These are phyloP conservation scores for Ricordea florida DNA, from an alignment of 92 coral and sea anemone genomes.

Conservation along the genomic window DNA sequence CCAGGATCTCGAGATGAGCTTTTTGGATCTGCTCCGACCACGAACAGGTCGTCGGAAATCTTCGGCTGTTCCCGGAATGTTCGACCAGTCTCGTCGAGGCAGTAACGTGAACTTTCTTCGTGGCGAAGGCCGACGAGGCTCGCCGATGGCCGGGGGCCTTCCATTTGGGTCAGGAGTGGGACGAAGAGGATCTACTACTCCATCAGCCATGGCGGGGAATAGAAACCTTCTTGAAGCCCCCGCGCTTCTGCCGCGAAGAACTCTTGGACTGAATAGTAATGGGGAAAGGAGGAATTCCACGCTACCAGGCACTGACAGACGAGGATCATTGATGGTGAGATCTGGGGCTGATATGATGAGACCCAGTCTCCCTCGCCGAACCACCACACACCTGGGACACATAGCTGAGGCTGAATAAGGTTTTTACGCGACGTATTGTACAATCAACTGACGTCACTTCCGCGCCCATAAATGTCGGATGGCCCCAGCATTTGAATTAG, in stretches of 20 bases:
- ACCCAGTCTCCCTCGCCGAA: slow-evolving; percentile 6
- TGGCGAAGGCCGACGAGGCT: slow-evolving; percentile 18
- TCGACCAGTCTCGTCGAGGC: slow-evolving; percentile 36
- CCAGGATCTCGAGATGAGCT: slow-evolving; percentile 8
- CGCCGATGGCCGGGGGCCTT: slow-evolving; percentile 12
- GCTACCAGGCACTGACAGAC: not conserved
- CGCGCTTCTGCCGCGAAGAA: not conserved
- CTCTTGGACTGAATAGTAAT: not conserved
- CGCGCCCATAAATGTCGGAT: no score
- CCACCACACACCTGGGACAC: slow-evolving; percentile 18
- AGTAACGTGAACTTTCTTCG: slow-evolving; percentile 15
- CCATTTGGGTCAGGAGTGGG: slow-evolving; percentile 16
- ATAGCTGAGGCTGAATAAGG: no score
- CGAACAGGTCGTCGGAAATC: slow-evolving; percentile 45
- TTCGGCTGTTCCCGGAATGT: slow-evolving; percentile 42
- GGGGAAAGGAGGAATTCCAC: not conserved
- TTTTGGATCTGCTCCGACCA: slow-evolving; percentile 26
- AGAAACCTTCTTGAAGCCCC: slow-evolving; percentile 30
- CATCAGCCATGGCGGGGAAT: not conserved
- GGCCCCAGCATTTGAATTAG: no score
- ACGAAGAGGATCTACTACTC: slow-evolving; percentile 5
- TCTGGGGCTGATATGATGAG: not conserved
- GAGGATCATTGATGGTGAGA: slow-evolving; percentile 30
- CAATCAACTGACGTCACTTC: no score
- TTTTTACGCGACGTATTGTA: no score